Conservation (phyloP, 2,888 invertebrate species). For the Drosophila subquinaria region DNA sequence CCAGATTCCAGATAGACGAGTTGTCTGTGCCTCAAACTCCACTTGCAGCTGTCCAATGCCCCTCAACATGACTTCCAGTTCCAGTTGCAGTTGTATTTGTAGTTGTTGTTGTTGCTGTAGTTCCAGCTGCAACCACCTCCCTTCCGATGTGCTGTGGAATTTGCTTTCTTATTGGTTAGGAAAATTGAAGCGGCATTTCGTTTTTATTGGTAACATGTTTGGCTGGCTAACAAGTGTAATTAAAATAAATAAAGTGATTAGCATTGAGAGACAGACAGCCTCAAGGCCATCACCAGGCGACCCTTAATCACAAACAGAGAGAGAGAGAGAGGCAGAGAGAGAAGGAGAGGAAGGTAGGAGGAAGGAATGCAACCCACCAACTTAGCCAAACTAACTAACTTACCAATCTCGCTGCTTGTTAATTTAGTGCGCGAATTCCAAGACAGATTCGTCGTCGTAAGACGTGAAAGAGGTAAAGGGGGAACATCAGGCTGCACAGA, state of each 20-base stretch:
- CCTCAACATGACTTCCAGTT: not conserved
- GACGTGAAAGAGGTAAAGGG: not conserved
- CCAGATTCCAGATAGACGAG: slow-evolving; percentile 40
- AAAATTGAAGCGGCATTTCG: slow-evolving; percentile 60
- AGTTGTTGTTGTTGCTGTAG: too few species aligned
- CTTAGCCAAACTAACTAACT: slow-evolving; percentile 15
- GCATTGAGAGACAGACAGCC: slow-evolving; percentile 19
- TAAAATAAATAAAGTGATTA: slow-evolving; percentile 40
- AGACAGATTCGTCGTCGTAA: slow-evolving; percentile 14
- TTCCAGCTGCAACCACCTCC: not conserved
- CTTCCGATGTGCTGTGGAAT: slow-evolving; percentile 58
- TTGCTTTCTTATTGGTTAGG: slow-evolving; percentile 69
- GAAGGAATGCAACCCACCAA: slow-evolving; percentile 3
- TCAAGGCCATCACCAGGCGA: slow-evolving; percentile 40
- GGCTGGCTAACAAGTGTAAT: slow-evolving; percentile 50
- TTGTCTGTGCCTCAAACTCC: slow-evolving; percentile 15
- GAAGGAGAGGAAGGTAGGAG: not conserved
- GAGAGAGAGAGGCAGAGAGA: too few species aligned
- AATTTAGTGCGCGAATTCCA: slow-evolving; percentile 33
- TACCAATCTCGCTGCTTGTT: slow-evolving; percentile 17
- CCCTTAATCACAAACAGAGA: slow-evolving; percentile 5
- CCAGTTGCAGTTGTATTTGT: too few species aligned
- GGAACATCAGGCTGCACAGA: not conserved
- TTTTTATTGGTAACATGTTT: slow-evolving; percentile 79
- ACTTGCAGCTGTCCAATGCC: slow-evolving; percentile 15